Conservation (phyloP, 2,113 vertebrate genomes). For the Zosterops borbonicus region DNA sequence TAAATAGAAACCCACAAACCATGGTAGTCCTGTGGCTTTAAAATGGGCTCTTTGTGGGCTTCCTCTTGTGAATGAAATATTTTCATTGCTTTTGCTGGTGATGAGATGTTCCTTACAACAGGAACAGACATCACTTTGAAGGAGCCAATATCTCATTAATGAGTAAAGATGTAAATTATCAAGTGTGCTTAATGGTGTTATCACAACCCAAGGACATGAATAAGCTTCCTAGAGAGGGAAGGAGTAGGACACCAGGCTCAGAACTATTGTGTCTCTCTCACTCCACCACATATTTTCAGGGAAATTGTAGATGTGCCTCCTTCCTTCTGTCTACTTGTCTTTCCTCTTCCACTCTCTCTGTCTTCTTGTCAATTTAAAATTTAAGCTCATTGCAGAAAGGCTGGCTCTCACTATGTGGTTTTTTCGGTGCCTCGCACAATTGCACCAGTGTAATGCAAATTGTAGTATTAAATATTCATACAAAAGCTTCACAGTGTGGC, state of each 20-base stretch:
- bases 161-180: constrained; percentile 3
- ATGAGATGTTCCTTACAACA: not conserved
- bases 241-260: not conserved
- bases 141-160: not conserved
- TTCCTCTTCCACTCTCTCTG: not conserved
- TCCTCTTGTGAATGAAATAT: not conserved
- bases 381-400: not conserved
- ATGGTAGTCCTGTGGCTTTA: not conserved
- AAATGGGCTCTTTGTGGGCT: not conserved
- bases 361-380: constrained; percentile 25
- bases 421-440: not conserved
- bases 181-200: not conserved
- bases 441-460: constrained; percentile 54
- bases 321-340: not conserved
- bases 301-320: not conserved
- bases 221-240: not conserved
- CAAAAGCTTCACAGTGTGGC: constrained; percentile 45
- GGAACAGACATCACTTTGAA: not conserved
- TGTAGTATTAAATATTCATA: constrained; percentile 55
- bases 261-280: not conserved
- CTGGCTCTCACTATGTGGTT: not conserved
- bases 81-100: not conserved
- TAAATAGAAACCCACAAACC: not conserved
- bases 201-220: not conserved
- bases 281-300: not conserved